These are phyloP conservation scores for Caerostris extrusa DNA, from an alignment of 1,140 invertebrate species.

Conservation along the genomic window DNA sequence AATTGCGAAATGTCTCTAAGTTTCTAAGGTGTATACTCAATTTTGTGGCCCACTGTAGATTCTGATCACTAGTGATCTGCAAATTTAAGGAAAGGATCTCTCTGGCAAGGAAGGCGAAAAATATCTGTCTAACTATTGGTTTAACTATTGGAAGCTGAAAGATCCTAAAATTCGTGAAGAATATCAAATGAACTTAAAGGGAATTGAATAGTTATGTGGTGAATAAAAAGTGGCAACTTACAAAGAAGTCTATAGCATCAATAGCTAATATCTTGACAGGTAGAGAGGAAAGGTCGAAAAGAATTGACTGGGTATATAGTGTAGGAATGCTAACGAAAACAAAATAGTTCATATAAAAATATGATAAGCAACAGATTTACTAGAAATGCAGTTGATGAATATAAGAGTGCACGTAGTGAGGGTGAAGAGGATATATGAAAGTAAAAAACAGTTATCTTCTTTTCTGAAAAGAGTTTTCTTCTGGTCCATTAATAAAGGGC, in stretches of 20 bases:
- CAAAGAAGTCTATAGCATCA: slow-evolving; percentile 1
- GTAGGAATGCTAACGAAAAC: slow-evolving; percentile 37
- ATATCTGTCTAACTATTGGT: background rate
- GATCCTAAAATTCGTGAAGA: background rate
- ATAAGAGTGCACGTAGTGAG: background rate
- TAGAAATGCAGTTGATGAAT: slow-evolving; percentile 32
- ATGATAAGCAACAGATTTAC: slow-evolving; percentile 11
- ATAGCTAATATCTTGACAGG: background rate
- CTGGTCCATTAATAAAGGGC: background rate
- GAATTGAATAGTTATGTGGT: slow-evolving; percentile 16
- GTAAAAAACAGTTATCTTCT: slow-evolving; percentile 46
- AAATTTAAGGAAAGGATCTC: slow-evolving; percentile 40
- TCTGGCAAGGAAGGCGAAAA: slow-evolving; percentile 6
- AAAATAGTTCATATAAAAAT: slow-evolving; percentile 46
- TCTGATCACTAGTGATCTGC: slow-evolving; percentile 58
- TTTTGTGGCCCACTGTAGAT: too few species aligned
- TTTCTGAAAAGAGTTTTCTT: slow-evolving; percentile 61
- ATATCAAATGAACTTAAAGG: slow-evolving; percentile 22
- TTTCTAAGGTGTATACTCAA: too few species aligned
- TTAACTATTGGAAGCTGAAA: background rate
- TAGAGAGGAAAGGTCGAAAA: slow-evolving; percentile 29
- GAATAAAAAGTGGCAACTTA: slow-evolving; percentile 25
- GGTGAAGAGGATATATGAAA: background rate
- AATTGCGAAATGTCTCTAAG: too few species aligned
- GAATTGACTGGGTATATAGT: slow-evolving; percentile 37